These are phyloP conservation scores for Psittacula echo DNA, from an alignment of 2,797 vertebrate species.

Conservation along the genomic window DNA sequence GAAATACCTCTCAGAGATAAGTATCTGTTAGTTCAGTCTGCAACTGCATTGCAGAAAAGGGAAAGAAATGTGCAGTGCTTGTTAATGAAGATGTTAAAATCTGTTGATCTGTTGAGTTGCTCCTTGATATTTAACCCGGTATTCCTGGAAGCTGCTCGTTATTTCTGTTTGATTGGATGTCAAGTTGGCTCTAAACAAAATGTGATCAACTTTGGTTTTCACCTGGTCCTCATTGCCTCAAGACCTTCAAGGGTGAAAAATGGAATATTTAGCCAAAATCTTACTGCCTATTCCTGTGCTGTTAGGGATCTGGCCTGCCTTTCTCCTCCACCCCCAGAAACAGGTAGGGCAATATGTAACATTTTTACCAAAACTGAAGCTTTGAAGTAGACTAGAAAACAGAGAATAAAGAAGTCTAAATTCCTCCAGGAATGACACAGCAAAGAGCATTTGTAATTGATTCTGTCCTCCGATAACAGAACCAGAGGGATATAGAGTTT, in stretches of 20 bases:
- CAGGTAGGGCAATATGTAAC: not conserved
- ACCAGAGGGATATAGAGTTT: rapidly evolving
- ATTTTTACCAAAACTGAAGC: not conserved
- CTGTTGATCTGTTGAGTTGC: not conserved
- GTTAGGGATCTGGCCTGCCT: not conserved
- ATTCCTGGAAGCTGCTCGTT: not conserved
- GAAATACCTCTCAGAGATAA: not conserved
- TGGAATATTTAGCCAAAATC: not conserved
- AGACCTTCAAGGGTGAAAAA: not conserved
- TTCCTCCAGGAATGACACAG: not conserved
- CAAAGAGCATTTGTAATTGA: not conserved
- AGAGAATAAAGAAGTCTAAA: not conserved
- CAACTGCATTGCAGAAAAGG: not conserved
- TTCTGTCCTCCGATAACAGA: not conserved
- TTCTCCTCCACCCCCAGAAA: not conserved
- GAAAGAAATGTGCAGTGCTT: not conserved
- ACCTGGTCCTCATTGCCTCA: not conserved
- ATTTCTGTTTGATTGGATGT: not conserved
- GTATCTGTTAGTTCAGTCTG: not conserved
- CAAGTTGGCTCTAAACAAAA: not conserved
- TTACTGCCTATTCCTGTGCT: not conserved
- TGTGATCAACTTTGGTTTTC: not conserved
- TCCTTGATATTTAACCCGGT: not conserved
- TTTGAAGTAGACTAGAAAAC: not conserved
- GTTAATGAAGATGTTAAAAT: not conserved